Evolutionary conservation across 2,113 vertebrate species (phyloP).

Genomic region (Cavia porcellus): DNA sequence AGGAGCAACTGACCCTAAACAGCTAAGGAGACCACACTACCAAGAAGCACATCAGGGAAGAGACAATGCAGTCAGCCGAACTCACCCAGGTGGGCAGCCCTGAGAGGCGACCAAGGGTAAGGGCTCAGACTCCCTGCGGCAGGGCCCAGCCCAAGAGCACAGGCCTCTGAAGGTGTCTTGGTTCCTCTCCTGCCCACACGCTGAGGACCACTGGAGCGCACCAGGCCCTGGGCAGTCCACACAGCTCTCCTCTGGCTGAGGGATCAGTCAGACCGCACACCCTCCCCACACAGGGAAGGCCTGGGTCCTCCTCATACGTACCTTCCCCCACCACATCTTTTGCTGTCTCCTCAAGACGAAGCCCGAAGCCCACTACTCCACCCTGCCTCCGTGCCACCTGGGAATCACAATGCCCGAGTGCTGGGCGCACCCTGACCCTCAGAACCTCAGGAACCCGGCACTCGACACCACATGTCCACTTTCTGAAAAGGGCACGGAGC

Average conservation of each 20-base stretch:
- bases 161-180: not conserved
- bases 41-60: conserved; percentile 30
- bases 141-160: not conserved
- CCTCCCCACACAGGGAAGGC: not conserved
- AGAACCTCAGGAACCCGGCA: not conserved
- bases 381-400: not conserved
- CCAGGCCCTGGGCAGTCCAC: not conserved
- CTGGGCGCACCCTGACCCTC: not conserved
- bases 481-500: conserved; percentile 9
- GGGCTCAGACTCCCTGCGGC: not conserved
- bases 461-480: not conserved
- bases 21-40: conserved; percentile 4
- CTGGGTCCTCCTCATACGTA: not conserved
- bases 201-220: not conserved
- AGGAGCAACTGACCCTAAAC: not conserved
- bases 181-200: not conserved
- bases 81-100: not conserved
- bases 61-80: not conserved
- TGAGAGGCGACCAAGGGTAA: not conserved
- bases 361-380: not conserved
- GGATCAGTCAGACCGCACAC: no score
- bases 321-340: not conserved
- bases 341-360: not conserved
- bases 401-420: not conserved
- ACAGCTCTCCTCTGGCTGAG: not conserved